phyloP scores from a whole-genome alignment of 2,888 invertebrate genomes.

The Lochmaea capreae region DNA sequence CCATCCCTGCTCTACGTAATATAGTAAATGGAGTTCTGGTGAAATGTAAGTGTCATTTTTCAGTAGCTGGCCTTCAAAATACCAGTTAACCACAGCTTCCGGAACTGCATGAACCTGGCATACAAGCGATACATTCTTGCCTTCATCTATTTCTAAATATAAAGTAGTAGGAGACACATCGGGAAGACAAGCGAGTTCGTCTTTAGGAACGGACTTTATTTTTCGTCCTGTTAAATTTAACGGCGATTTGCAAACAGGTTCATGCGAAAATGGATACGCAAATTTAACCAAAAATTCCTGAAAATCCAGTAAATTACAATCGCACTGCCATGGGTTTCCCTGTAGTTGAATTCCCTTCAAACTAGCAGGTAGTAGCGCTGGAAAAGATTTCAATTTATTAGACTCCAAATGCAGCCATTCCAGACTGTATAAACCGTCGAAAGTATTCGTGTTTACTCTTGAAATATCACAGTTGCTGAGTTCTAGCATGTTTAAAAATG shows the following conservation, averaged over 20 bases:
- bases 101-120: constrained; percentile 84
- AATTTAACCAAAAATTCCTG: constrained; percentile 82
- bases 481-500: constrained; percentile 83
- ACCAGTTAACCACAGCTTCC: constrained; percentile 84
- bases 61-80: constrained; percentile 82
- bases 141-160: constrained; percentile 81
- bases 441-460: constrained; percentile 81
- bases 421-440: constrained; percentile 82
- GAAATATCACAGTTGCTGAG: constrained; percentile 84
- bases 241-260: constrained; percentile 82
- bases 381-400: constrained; percentile 80
- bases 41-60: constrained; percentile 79
- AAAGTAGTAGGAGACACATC: constrained; percentile 80
- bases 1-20: constrained; percentile 77
- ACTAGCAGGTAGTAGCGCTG: constrained; percentile 78
- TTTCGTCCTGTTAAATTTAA: constrained; percentile 69
- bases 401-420: constrained; percentile 88
- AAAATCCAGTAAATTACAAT: constrained; percentile 83
- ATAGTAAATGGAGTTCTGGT: constrained; percentile 74
- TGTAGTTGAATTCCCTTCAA: constrained; percentile 85
- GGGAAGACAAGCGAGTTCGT: constrained; percentile 84
- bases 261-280: constrained; percentile 81
- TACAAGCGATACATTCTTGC: constrained; percentile 82
- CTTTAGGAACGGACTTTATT: constrained; percentile 75
- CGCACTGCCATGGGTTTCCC: constrained; percentile 90